These are phyloP conservation scores for Pseudocheirus occidentalis DNA, from an alignment of 2,797 vertebrate genomes.

Conservation along the genomic window DNA sequence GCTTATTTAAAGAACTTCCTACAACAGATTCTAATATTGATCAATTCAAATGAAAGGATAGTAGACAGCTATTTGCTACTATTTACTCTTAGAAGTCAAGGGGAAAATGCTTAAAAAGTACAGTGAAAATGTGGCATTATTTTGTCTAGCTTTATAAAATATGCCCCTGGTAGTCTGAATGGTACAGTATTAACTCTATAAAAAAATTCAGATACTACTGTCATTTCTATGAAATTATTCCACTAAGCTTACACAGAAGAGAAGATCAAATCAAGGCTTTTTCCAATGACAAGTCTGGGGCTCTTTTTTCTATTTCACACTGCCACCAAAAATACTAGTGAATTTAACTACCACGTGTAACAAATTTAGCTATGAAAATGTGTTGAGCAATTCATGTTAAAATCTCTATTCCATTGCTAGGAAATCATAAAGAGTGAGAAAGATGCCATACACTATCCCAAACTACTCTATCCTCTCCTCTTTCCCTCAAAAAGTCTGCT, in stretches of 20 bases:
- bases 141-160: background rate
- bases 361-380: background rate
- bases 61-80: background rate
- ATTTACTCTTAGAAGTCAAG: background rate
- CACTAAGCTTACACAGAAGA: background rate
- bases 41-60: background rate
- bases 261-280: background rate
- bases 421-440: background rate
- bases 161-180: background rate
- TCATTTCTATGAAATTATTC: background rate
- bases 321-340: background rate
- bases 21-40: background rate
- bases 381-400: background rate
- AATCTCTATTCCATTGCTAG: background rate
- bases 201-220: background rate
- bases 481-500: background rate
- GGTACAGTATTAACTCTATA: background rate
- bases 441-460: background rate
- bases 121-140: background rate
- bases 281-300: background rate
- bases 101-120: background rate
- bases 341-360: background rate
- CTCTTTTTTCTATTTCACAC: background rate
- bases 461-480: background rate
- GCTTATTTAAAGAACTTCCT: background rate